These are phyloP conservation scores for Botia kubotai DNA, from an alignment of 2,797 vertebrate species.

Conservation along the genomic window DNA sequence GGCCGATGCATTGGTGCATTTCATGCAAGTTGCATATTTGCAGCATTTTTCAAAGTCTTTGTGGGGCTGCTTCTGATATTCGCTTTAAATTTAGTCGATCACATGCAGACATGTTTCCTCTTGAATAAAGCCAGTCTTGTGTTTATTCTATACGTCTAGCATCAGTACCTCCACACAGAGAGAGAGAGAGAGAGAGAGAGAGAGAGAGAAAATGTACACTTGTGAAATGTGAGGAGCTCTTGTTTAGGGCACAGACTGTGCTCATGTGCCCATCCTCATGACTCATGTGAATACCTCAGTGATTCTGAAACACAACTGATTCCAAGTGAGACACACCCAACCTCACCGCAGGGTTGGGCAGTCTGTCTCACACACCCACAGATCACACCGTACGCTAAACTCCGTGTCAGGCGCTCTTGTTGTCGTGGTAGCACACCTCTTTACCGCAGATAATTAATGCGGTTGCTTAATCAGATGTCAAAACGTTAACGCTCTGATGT, in stretches of 20 bases:
- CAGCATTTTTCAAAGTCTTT: neutral
- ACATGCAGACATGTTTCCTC: neutral
- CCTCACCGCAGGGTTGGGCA: slow-evolving; percentile 36
- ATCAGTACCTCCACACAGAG: neutral
- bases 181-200: neutral
- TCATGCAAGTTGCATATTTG: neutral
- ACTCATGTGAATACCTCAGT: slow-evolving; percentile 41
- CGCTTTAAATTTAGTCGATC: slow-evolving; percentile 4
- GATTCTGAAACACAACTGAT: slow-evolving; percentile 19
- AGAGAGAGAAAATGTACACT: neutral
- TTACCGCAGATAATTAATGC: neutral
- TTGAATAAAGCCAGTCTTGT: neutral
- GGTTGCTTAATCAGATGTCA: neutral
- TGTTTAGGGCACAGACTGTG: slow-evolving; percentile 29
- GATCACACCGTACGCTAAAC: slow-evolving; percentile 11
- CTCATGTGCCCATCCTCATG: slow-evolving; percentile 28
- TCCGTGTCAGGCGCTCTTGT: neutral
- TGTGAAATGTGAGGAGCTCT: slow-evolving; percentile 3
- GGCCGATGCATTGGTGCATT: neutral
- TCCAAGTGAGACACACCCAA: slow-evolving; percentile 30
- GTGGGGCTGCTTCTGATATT: neutral
- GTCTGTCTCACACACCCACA: slow-evolving; percentile 2
- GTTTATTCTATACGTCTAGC: neutral
- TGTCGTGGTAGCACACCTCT: neutral
- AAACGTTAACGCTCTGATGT: neutral